Conservation (phyloP, 2,888 invertebrate genomes). For the Pristionchus maxplancki region DNA sequence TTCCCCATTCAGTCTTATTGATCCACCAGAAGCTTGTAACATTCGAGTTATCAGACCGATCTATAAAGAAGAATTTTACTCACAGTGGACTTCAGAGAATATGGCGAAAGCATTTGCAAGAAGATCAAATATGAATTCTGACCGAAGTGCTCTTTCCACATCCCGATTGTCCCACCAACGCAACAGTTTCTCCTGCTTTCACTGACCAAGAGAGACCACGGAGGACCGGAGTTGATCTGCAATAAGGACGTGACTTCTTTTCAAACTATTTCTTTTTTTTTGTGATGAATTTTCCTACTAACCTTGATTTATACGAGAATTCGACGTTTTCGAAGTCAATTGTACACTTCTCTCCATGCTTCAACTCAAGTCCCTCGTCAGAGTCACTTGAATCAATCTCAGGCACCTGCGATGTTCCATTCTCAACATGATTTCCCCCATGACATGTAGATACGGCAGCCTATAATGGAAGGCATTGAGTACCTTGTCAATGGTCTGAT, state of each 20-base stretch:
- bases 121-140: neutral
- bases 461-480: neutral
- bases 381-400: slow-evolving; percentile 20
- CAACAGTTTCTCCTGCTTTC: slow-evolving; percentile 63
- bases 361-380: slow-evolving; percentile 3
- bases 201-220: slow-evolving; percentile 55
- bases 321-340: slow-evolving; percentile 25
- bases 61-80: neutral
- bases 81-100: neutral
- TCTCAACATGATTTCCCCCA: no score
- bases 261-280: no score
- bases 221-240: slow-evolving; percentile 5
- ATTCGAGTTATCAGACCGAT: slow-evolving; percentile 42
- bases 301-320: slow-evolving; percentile 40
- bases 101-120: no score
- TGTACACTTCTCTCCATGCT: neutral
- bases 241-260: no score
- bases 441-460: neutral
- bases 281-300: neutral
- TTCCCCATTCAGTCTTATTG: slow-evolving; percentile 15
- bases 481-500: slow-evolving; percentile 41
- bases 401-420: neutral
- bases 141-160: slow-evolving; percentile 66
- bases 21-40: slow-evolving; percentile 4
- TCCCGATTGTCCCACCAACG: slow-evolving; percentile 68